These are phyloP conservation scores for Araneus ventricosus DNA, from an alignment of 1,140 invertebrate genomes.

Conservation along the genomic window DNA sequence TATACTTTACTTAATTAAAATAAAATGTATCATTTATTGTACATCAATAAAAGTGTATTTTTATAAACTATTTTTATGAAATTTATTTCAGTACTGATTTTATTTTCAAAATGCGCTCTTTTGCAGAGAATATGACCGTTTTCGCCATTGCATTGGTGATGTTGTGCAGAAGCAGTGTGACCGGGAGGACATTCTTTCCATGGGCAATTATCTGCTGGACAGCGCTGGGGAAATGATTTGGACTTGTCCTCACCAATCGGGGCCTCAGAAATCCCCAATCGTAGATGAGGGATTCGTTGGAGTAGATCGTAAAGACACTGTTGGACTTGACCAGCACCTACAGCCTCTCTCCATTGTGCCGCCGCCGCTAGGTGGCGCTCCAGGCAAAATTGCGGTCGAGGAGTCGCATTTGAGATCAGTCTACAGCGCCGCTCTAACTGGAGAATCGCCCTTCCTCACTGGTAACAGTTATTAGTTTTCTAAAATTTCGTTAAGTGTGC, in stretches of 20 bases:
- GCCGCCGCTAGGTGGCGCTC: background rate
- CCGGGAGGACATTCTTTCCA: slow-evolving; percentile 33
- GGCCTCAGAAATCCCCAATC: background rate
- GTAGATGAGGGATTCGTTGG: slow-evolving; percentile 53
- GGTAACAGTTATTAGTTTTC: slow-evolving; percentile 23
- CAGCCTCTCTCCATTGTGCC: background rate
- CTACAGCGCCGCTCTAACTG: slow-evolving; percentile 52
- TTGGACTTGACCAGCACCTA: background rate
- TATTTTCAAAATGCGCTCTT: background rate
- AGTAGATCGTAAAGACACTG: background rate
- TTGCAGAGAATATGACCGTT: slow-evolving; percentile 62
- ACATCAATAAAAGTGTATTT: too few species aligned
- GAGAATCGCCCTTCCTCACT: slow-evolving; percentile 46
- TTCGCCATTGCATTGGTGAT: slow-evolving; percentile 73
- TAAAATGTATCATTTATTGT: too few species aligned
- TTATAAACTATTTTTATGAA: too few species aligned
- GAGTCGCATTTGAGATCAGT: slow-evolving; percentile 49
- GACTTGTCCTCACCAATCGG: slow-evolving; percentile 67
- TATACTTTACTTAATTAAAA: too few species aligned
- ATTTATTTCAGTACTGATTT: too few species aligned
- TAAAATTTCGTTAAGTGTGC: background rate
- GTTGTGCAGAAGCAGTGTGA: slow-evolving; percentile 56
- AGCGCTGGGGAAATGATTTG: slow-evolving; percentile 74
- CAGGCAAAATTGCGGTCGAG: background rate
- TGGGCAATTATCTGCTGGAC: slow-evolving; percentile 76